Percentiles rank a stretch among this genome's conserved stretches.
These are phyloP conservation scores for Telmatochromis bifrenatus DNA, from an alignment of 2,113 vertebrate genomes.

Conservation along the genomic window DNA sequence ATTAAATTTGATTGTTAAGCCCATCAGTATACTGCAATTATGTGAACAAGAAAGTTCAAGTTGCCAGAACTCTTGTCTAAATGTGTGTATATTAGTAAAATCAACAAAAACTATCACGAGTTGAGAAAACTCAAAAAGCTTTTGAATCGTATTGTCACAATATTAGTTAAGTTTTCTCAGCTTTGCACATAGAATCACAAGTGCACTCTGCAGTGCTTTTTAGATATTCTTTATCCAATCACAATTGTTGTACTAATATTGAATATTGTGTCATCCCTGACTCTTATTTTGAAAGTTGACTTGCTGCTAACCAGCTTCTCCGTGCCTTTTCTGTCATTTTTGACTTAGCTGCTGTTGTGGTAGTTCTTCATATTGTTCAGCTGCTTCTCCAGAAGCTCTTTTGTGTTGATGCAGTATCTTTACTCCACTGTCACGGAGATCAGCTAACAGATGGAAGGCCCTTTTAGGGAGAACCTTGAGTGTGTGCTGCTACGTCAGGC, in stretches of 20 bases:
- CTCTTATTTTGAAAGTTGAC: not conserved
- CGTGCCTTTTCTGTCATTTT: not conserved
- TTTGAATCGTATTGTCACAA: rapidly evolving
- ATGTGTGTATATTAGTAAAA: not conserved
- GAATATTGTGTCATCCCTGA: not conserved
- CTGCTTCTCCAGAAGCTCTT: not conserved
- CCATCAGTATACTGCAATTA: not conserved
- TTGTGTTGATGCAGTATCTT: not conserved
- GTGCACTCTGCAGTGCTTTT: not conserved
- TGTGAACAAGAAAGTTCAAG: not conserved
- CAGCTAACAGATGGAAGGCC: not conserved
- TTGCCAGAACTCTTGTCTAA: not conserved
- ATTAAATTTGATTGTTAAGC: not conserved
- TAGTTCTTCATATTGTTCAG: not conserved
- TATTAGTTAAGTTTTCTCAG: not conserved
- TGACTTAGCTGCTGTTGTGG: not conserved
- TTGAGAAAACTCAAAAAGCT: not conserved
- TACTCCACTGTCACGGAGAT: not conserved
- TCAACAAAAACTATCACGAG: not conserved
- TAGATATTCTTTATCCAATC: not conserved
- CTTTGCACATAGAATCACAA: not conserved
- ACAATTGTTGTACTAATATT: not conserved
- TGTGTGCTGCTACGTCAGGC: not conserved
- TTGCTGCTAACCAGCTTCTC: not conserved
- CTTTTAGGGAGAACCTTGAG: not conserved